A percentile compares a stretch with the other conserved stretches of the same genome.
These are phyloP conservation scores for Drosophila hamatofila DNA, from an alignment of 2,888 invertebrate genomes.

Conservation along the genomic window DNA sequence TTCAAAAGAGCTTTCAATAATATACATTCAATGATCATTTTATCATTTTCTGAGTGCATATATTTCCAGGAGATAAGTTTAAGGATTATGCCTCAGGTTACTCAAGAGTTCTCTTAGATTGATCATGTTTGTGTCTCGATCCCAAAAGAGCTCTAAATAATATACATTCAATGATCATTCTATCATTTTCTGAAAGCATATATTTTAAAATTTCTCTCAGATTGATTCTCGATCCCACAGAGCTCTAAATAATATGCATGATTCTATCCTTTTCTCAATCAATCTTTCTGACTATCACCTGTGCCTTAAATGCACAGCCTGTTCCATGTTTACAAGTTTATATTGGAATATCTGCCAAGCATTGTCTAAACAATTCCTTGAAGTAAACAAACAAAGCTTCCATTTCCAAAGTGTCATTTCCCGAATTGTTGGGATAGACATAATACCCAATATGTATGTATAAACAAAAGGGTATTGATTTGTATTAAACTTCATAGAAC, in stretches of 20 bases:
- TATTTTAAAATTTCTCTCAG: too few species aligned
- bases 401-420: neutral
- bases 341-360: neutral
- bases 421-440: neutral
- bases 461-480: neutral
- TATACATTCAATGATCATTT: neutral
- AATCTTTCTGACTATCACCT: neutral
- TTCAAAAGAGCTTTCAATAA: neutral
- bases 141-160: neutral
- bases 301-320: too few species aligned
- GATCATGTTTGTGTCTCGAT: neutral
- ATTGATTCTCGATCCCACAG: neutral
- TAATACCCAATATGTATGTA: neutral
- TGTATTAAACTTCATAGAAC: too few species aligned
- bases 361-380: neutral
- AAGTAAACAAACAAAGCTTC: neutral
- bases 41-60: too few species aligned
- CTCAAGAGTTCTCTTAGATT: neutral
- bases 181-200: too few species aligned
- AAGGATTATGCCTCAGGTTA: neutral
- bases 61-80: neutral
- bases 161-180: neutral
- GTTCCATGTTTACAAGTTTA: neutral
- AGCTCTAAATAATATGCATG: neutral
- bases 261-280: too few species aligned